phyloP scores from a whole-genome alignment of 2,113 vertebrate genomes.

The Phyllopteryx taeniolatus region DNA sequence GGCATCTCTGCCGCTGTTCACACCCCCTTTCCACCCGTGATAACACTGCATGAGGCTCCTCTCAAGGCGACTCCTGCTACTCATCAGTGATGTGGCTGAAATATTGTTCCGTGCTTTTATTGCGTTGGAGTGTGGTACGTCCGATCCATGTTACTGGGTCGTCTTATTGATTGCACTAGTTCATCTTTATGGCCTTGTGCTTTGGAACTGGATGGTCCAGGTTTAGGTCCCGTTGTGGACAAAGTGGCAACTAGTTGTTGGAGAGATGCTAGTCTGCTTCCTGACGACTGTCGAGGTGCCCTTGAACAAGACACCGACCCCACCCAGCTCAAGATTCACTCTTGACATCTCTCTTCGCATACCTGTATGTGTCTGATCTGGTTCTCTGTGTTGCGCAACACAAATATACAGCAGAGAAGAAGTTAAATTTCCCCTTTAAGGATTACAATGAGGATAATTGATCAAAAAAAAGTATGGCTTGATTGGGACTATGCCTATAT shows the following conservation, averaged over 20 bases:
- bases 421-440: neutral
- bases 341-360: neutral
- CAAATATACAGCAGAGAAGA: neutral
- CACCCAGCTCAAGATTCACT: neutral
- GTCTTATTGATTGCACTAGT: neutral
- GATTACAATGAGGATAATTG: neutral
- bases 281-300: neutral
- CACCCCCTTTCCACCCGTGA: constrained; percentile 72
- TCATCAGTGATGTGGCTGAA: constrained; percentile 49
- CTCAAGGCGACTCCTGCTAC: constrained; percentile 72
- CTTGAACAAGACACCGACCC: neutral
- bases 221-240: neutral
- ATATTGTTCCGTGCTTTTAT: constrained; percentile 45
- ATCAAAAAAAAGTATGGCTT: neutral
- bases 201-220: neutral
- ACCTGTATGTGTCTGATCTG: neutral
- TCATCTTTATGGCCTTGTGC: neutral
- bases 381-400: neutral
- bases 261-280: neutral
- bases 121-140: constrained; percentile 9
- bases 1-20: constrained; percentile 84
- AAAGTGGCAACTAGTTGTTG: neutral
- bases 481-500: neutral
- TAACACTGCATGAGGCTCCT: constrained; percentile 67
- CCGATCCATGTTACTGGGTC: neutral